phyloP scores from a whole-genome alignment of 2,888 invertebrate species.

The Acrobasis consociella region DNA sequence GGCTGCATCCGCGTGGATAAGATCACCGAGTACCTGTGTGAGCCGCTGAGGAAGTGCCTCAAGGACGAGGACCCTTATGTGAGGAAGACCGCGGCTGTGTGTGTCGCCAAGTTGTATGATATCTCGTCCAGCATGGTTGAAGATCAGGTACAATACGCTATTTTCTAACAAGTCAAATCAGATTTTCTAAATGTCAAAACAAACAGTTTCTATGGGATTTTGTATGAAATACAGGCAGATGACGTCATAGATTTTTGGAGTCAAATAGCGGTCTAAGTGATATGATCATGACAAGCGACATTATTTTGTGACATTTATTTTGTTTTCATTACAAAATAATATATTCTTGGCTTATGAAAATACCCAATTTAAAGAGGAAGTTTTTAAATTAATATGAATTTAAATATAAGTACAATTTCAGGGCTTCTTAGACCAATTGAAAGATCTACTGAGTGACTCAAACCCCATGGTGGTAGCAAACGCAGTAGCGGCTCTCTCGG shows the following conservation, averaged over 20 bases:
- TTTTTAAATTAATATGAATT: no score
- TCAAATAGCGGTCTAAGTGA: no score
- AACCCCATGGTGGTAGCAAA: slow-evolving; percentile 99
- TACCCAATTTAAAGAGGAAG: no score
- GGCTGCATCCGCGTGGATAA: slow-evolving; percentile 99
- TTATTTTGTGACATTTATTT: no score
- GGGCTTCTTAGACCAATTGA: slow-evolving; percentile 98
- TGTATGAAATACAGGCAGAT: no score
- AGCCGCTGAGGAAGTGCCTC: slow-evolving; percentile 96
- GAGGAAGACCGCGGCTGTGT: slow-evolving; percentile 99
- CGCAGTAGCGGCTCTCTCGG: slow-evolving; percentile 98
- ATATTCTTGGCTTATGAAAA: no score
- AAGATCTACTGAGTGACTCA: slow-evolving; percentile 98
- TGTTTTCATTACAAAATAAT: no score
- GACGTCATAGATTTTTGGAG: no score
- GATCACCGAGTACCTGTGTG: slow-evolving; percentile 99
- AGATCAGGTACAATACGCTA: slow-evolving; percentile 62
- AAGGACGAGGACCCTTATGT: slow-evolving; percentile 99
- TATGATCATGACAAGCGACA: no score
- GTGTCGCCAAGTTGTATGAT: slow-evolving; percentile 99
- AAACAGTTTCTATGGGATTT: no score
- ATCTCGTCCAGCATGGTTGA: slow-evolving; percentile 90
- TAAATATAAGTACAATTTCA: slow-evolving; percentile 80
- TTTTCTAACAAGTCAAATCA: no score
- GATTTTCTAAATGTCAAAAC: no score